These are phyloP conservation scores for Pemphigus obesinymphae DNA, from an alignment of 1,140 invertebrate genomes.

Conservation along the genomic window DNA sequence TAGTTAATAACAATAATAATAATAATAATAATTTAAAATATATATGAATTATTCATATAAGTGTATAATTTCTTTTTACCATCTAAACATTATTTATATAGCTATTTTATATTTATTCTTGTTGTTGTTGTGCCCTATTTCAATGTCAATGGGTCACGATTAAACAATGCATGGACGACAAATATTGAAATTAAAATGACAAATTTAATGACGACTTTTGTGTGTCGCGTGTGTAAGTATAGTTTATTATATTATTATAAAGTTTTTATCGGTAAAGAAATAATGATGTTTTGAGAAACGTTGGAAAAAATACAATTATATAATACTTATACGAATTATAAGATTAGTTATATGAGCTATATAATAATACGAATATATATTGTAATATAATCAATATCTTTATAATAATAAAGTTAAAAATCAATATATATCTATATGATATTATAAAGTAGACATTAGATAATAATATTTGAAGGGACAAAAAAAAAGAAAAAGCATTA, in stretches of 20 bases:
- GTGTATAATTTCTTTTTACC: no score
- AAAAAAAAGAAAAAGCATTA: not conserved
- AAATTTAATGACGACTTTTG: not conserved
- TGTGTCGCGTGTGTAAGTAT: not conserved
- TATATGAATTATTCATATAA: no score
- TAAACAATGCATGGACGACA: not conserved
- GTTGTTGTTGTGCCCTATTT: not conserved
- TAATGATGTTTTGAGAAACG: not conserved
- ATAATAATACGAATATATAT: no score
- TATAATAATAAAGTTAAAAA: no score
- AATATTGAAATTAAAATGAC: slow-evolving; percentile 5
- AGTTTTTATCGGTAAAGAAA: not conserved
- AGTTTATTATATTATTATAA: no score
- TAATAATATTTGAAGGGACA: not conserved
- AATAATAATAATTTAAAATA: no score
- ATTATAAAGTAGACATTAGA: not conserved
- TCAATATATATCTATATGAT: no score
- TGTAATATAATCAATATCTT: no score
- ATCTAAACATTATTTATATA: not conserved
- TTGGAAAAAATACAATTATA: not conserved
- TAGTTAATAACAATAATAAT: slow-evolving; percentile 11
- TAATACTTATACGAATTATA: not conserved
- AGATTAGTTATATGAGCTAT: no score
- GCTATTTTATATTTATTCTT: slow-evolving; percentile 2
- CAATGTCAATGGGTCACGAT: slow-evolving; percentile 17